Evolutionary conservation across 2,113 vertebrate species (phyloP).

Genomic region (Motacilla alba): DNA sequence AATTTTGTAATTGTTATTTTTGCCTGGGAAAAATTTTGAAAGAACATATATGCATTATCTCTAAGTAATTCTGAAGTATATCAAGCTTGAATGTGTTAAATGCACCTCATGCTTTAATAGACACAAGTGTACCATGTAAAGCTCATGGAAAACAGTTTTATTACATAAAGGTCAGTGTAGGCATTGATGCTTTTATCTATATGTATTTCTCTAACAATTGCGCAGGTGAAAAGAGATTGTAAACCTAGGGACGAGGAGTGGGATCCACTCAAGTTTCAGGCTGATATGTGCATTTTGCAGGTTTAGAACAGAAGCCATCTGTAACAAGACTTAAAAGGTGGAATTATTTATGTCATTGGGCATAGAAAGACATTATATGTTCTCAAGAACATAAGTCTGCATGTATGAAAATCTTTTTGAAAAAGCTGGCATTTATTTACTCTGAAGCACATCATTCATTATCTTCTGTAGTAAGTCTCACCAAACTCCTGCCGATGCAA

Average conservation of each 20-base stretch:
- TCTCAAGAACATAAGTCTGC: not conserved
- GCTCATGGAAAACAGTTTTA: not conserved
- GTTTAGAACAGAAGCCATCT: not conserved
- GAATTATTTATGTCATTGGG: not conserved
- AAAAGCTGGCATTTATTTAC: not conserved
- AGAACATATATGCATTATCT: not conserved
- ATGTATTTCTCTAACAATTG: not conserved
- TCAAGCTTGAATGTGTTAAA: not conserved
- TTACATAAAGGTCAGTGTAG: not conserved
- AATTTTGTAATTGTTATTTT: not conserved
- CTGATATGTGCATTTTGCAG: not conserved
- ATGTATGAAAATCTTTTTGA: not conserved
- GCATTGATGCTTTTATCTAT: not conserved
- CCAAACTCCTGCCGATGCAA: not conserved
- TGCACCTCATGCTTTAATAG: not conserved
- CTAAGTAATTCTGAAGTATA: not conserved
- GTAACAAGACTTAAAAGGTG: not conserved
- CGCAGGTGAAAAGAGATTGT: not conserved
- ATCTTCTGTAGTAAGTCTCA: not conserved
- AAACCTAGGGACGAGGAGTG: fast-evolving
- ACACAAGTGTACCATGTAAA: not conserved
- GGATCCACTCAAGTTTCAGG: not conserved
- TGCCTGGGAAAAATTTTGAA: not conserved
- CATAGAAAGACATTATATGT: not conserved
- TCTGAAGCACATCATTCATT: not conserved